phyloP scores from a whole-genome alignment of 2,113 vertebrate species.

The Labeo rohita region DNA sequence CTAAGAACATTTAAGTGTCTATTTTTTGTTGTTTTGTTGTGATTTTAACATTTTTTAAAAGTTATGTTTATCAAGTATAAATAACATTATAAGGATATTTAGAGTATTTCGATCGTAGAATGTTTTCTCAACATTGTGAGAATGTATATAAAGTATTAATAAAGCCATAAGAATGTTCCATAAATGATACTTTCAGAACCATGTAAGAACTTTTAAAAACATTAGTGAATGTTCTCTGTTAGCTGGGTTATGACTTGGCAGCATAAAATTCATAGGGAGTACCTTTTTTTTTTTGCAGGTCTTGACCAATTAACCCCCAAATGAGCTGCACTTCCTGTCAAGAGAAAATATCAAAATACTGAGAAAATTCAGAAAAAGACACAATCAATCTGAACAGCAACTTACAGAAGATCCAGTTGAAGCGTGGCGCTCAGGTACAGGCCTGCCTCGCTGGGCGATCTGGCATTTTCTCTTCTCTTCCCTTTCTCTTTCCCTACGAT shows the following conservation, averaged over 20 bases:
- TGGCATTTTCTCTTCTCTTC: not conserved
- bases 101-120: too few relatives aligned
- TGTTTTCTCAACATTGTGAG: not conserved
- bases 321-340: not conserved
- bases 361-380: not conserved
- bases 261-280: not conserved
- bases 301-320: not conserved
- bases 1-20: too few relatives aligned
- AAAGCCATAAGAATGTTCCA: too few relatives aligned
- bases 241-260: not conserved
- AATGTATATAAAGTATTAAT: not conserved
- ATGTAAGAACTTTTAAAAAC: not conserved
- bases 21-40: too few relatives aligned
- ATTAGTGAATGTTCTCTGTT: not conserved
- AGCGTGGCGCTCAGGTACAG: constrained; percentile 16
- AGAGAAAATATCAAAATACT: not conserved
- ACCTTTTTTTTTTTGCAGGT: constrained; percentile 3
- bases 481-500: not conserved
- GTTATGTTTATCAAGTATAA: too few relatives aligned
- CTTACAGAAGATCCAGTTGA: constrained; percentile 32
- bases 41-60: too few relatives aligned
- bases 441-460: not conserved
- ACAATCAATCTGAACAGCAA: not conserved
- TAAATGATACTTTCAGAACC: too few relatives aligned
- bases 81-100: too few relatives aligned